Base-by-base conservation (phyloP, 23 tunicate genomes). In the Ascidia mentula region DNA sequence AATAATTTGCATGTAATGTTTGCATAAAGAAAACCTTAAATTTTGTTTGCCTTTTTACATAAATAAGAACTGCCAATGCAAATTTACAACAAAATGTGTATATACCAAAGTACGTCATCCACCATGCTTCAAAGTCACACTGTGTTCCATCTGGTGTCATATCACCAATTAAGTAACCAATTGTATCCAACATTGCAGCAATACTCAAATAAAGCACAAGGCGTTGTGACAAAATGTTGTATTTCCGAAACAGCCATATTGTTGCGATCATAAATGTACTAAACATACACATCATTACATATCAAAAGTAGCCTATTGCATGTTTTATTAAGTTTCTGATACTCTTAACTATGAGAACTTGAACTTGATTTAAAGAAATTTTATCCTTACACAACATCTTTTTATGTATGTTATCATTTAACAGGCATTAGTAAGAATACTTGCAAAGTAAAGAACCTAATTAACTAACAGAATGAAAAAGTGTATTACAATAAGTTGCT, bases 91-190 rank as follows among this genome's bases (percentile, higher is more conserved):
- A n/a, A n/a, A n/a, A n/a, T n/a, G 32, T 30, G 59, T 72, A 40
- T 74, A 20, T 72, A 83, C 87, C 98, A 84, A 93, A 93, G 53
- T 88, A 93, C 6, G 98, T 93, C 75, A 93, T 31, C 89, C 90
- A 84, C 98, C 98, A 93, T 24, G 89, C 98, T 84, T 93, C 98
- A 71, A 93, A 93, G 40, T 93, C 93, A 84, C 98, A 93, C 3
- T 36, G 32, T 40, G 98, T 74, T 24, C 94, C 98, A 53, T 93
- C 94, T 20, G 80, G 78, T 1, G 87, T 88, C 87, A 88, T 80
- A 61, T 93, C 89, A 13, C 98, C 98, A 13, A 88, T 83, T 46
- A 93, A 40, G 61, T 93, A 93, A 22, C 87, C 98, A 84, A 93
- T 80, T 26, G 98, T 73, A 77, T 93, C 93, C 79, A 88, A 93